phyloP scores from a whole-genome alignment of 2,113 vertebrate genomes.

The Aplodontia rufa region DNA sequence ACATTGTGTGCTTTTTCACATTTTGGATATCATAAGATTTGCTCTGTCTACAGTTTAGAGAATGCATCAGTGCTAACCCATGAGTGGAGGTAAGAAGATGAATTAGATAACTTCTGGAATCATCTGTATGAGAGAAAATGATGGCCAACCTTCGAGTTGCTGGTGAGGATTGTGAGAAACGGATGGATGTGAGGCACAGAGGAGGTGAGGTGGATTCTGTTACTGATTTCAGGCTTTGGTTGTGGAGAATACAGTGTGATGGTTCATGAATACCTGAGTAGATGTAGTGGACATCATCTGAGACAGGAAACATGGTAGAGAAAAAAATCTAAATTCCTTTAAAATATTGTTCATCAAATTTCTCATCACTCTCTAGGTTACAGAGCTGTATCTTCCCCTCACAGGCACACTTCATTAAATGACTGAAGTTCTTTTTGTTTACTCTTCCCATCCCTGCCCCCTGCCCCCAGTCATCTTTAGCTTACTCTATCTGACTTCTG shows the following conservation, averaged over 20 bases:
- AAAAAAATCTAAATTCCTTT: background rate
- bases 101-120: background rate
- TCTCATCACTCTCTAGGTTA: background rate
- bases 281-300: background rate
- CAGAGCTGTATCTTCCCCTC: background rate
- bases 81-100: background rate
- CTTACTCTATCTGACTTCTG: background rate
- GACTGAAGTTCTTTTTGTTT: background rate
- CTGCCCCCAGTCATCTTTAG: background rate
- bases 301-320: background rate
- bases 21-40: background rate
- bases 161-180: background rate
- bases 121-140: background rate
- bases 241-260: background rate
- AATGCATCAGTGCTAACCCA: background rate
- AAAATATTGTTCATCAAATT: background rate
- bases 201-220: background rate
- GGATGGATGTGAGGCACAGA: background rate
- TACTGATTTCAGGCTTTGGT: background rate
- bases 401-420: background rate
- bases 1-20: background rate
- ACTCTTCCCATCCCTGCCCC: background rate
- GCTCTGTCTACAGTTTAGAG: background rate
- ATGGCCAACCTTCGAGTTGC: background rate
- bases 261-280: background rate